These are phyloP conservation scores for Buathra laborator DNA, from an alignment of 2,888 invertebrate species.

Conservation along the genomic window DNA sequence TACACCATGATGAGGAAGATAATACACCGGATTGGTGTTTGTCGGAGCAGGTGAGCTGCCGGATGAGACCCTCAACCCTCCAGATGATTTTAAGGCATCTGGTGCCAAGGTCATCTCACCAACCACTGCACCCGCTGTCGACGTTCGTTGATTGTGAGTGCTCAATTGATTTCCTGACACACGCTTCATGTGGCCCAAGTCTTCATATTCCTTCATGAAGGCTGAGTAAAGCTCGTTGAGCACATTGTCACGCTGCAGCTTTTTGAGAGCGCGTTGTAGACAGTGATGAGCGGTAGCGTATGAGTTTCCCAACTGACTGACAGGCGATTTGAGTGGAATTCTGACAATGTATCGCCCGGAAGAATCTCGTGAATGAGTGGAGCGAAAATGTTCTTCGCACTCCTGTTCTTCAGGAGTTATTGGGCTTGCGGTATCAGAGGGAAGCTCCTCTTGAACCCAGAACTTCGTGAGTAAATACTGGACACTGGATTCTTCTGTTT, in stretches of 20 bases:
- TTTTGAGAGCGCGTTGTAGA: neutral
- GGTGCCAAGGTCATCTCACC: neutral
- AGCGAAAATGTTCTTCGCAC: slow-evolving; percentile 5
- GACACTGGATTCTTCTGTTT: neutral
- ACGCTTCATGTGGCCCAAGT: slow-evolving; percentile 45
- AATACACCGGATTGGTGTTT: slow-evolving; percentile 1
- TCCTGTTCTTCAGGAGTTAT: slow-evolving; percentile 6
- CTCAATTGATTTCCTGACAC: neutral
- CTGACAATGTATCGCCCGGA: neutral
- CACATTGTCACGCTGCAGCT: neutral
- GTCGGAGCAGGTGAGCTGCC: neutral
- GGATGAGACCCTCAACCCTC: neutral
- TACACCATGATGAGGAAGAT: slow-evolving; percentile 73
- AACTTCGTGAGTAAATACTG: slow-evolving; percentile 30
- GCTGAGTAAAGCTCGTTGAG: slow-evolving; percentile 21
- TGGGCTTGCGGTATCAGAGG: neutral
- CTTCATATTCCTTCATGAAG: slow-evolving; percentile 52
- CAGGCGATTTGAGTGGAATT: neutral
- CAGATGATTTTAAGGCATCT: neutral
- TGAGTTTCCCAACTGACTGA: neutral
- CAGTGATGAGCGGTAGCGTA: neutral
- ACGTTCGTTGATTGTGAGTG: neutral
- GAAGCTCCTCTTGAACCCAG: slow-evolving; percentile 31
- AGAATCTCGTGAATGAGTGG: neutral
- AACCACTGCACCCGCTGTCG: neutral